Conservation (phyloP, 2,888 invertebrate species). For the Perdita meconis region DNA sequence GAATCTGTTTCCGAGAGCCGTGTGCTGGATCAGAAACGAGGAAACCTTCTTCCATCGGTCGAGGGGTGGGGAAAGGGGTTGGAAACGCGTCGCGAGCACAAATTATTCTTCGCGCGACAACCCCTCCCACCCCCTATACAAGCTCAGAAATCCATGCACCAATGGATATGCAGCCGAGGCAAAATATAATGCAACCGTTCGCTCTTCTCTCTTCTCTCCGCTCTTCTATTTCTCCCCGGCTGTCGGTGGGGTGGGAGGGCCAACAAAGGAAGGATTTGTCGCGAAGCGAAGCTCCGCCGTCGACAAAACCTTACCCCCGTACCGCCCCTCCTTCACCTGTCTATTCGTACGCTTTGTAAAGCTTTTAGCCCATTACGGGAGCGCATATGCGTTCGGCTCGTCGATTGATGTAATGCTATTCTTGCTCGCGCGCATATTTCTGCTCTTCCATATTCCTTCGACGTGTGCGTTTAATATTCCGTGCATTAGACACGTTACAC, state of each 20-base stretch:
- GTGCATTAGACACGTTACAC: not conserved
- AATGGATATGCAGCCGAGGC: slow-evolving; percentile 74
- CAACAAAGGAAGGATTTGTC: slow-evolving; percentile 78
- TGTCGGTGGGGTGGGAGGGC: slow-evolving; percentile 8
- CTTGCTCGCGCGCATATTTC: slow-evolving; percentile 49
- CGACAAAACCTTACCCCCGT: slow-evolving; percentile 70
- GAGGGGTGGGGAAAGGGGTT: too few species aligned
- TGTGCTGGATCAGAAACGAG: too few species aligned
- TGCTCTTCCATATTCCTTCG: slow-evolving; percentile 26
- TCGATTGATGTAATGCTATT: slow-evolving; percentile 67
- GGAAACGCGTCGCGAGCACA: slow-evolving; percentile 41
- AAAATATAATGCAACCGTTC: slow-evolving; percentile 70
- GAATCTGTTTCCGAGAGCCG: too few species aligned
- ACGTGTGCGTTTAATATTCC: slow-evolving; percentile 6
- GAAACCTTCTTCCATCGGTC: too few species aligned
- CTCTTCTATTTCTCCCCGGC: slow-evolving; percentile 47
- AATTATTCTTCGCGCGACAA: slow-evolving; percentile 72
- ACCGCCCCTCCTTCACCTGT: slow-evolving; percentile 40
- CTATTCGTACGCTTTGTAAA: slow-evolving; percentile 66
- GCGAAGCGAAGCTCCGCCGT: slow-evolving; percentile 67
- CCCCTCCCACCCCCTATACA: slow-evolving; percentile 59
- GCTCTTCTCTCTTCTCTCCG: slow-evolving; percentile 51
- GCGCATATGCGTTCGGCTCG: slow-evolving; percentile 64
- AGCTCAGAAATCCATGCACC: slow-evolving; percentile 77
- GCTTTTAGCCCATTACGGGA: slow-evolving; percentile 68